A percentile compares a stretch with the other conserved stretches of the same genome.
phyloP scores from a whole-genome alignment of 2,888 invertebrate species.

The Actias luna region DNA sequence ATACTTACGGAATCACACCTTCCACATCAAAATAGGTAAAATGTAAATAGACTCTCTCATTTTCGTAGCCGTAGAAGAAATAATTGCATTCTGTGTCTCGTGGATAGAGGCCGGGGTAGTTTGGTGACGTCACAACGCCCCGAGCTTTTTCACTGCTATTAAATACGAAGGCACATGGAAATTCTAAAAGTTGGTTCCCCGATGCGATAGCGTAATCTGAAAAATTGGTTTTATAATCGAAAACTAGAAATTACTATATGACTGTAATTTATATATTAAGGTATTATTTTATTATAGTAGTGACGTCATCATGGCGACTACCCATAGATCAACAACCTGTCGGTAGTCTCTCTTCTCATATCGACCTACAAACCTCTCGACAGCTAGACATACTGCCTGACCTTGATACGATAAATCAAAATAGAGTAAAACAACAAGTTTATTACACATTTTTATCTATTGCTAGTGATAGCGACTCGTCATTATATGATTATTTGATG shows the following conservation, averaged over 20 bases:
- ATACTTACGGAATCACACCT: slow-evolving; percentile 94
- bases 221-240: slow-evolving; percentile 29
- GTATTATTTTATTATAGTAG: too few relatives aligned
- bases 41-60: slow-evolving; percentile 90
- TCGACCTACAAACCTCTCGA: too few relatives aligned
- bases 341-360: too few relatives aligned
- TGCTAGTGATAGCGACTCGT: too few relatives aligned
- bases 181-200: slow-evolving; percentile 88
- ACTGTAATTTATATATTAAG: neutral
- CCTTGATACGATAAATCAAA: too few relatives aligned
- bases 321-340: too few relatives aligned
- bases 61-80: slow-evolving; percentile 90
- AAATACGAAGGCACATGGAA: slow-evolving; percentile 94
- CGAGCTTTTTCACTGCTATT: slow-evolving; percentile 89
- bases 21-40: slow-evolving; percentile 97
- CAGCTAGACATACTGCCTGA: too few relatives aligned
- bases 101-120: slow-evolving; percentile 94
- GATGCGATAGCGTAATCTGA: slow-evolving; percentile 93
- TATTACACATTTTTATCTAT: too few relatives aligned
- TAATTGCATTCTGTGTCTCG: slow-evolving; percentile 95
- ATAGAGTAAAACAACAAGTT: too few relatives aligned
- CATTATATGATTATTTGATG: too few relatives aligned
- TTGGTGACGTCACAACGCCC: slow-evolving; percentile 93
- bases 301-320: too few relatives aligned
- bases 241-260: neutral